These are phyloP conservation scores for Oryzias sinensis DNA, from an alignment of 2,797 vertebrate genomes.

Conservation along the genomic window DNA sequence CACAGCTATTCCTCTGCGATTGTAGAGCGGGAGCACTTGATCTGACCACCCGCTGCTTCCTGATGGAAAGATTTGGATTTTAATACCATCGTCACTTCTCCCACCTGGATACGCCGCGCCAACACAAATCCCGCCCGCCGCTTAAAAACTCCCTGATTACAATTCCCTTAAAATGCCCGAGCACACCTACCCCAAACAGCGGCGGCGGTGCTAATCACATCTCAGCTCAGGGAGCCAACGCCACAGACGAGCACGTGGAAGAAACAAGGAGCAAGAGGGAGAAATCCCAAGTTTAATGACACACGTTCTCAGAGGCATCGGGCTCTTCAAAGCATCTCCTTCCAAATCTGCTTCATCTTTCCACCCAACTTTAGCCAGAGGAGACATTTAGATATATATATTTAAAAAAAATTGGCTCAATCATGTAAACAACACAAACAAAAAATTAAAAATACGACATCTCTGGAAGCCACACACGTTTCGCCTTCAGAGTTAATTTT, in stretches of 20 bases:
- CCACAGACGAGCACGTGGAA: constrained; percentile 10
- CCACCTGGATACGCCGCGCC: constrained; percentile 73
- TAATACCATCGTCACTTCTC: constrained; percentile 79
- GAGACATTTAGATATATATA: constrained; percentile 45
- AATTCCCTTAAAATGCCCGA: constrained; percentile 65
- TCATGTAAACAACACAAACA: constrained; percentile 66
- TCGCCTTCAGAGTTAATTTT: constrained; percentile 77
- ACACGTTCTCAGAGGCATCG: constrained; percentile 61
- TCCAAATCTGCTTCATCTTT: constrained; percentile 61
- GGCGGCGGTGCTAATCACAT: constrained; percentile 67
- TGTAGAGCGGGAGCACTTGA: constrained; percentile 74
- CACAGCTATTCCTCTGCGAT: constrained; percentile 67
- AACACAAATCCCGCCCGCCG: constrained; percentile 78
- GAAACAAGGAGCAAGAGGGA: constrained; percentile 34
- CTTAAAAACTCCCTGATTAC: constrained; percentile 73
- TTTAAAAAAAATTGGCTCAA: constrained; percentile 63
- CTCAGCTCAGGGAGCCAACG: constrained; percentile 55
- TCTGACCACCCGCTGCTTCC: constrained; percentile 78
- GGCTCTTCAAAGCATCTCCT: constrained; percentile 6
- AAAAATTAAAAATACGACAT: constrained; percentile 70
- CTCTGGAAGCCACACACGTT: constrained; percentile 62
- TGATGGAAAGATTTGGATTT: constrained; percentile 82
- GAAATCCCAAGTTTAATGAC: constrained; percentile 65
- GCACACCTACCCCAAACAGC: constrained; percentile 61
- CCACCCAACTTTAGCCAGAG: constrained; percentile 66